phyloP scores from a whole-genome alignment of 1,140 invertebrate species.

The Drosophila ananassae region DNA sequence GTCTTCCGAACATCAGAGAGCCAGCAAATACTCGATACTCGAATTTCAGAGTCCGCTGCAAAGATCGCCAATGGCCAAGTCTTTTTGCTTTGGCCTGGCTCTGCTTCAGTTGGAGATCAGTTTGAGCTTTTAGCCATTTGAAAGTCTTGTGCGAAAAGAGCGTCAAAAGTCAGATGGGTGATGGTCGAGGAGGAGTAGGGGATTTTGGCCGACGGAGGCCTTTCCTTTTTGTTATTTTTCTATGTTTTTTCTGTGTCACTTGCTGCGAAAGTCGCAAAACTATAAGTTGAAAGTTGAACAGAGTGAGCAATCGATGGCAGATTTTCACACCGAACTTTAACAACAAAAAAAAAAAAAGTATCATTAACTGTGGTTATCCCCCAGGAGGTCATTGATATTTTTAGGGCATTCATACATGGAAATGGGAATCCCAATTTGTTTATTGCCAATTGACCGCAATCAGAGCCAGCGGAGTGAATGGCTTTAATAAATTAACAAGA shows the following conservation, averaged over 20 bases:
- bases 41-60: slow-evolving; percentile 53
- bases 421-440: slow-evolving; percentile 34
- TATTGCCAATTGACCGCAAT: slow-evolving; percentile 48
- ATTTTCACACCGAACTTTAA: slow-evolving; percentile 51
- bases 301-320: slow-evolving; percentile 36
- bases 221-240: slow-evolving; percentile 63
- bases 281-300: slow-evolving; percentile 76
- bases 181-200: slow-evolving; percentile 6
- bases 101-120: slow-evolving; percentile 15
- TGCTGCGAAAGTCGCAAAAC: slow-evolving; percentile 73
- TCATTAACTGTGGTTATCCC: slow-evolving; percentile 66
- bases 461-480: slow-evolving; percentile 48
- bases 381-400: slow-evolving; percentile 47
- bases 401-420: slow-evolving; percentile 42
- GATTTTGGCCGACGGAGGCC: slow-evolving; percentile 34
- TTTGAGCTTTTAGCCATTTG: slow-evolving; percentile 61
- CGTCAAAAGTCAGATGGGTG: slow-evolving; percentile 47
- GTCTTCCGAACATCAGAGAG: slow-evolving; percentile 20
- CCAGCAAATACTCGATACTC: slow-evolving; percentile 61
- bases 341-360: slow-evolving; percentile 16
- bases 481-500: not conserved
- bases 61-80: slow-evolving; percentile 56
- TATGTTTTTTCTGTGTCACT: slow-evolving; percentile 68
- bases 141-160: slow-evolving; percentile 72
- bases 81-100: slow-evolving; percentile 17